These are phyloP conservation scores for Stylophora pistillata DNA, from an alignment of 64 coral and sea anemone species.

Conservation along the genomic window DNA sequence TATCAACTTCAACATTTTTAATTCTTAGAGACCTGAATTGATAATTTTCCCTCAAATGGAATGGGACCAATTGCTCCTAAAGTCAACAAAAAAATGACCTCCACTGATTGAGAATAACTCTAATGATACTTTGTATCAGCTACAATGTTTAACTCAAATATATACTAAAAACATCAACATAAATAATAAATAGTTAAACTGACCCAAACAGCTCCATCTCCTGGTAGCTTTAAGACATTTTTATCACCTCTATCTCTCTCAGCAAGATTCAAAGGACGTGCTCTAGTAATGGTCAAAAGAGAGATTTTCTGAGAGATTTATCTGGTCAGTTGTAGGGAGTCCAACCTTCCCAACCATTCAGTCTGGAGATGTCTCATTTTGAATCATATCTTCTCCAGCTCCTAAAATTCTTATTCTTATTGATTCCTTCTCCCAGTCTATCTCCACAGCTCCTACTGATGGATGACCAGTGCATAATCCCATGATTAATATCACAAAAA, in stretches of 20 bases:
- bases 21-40: too few relatives aligned
- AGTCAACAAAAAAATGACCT: too few relatives aligned
- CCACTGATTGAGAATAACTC: too few relatives aligned
- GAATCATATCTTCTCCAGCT: too few relatives aligned
- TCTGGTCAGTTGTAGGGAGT: background rate
- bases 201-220: slow-evolving; percentile 80
- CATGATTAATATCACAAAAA: too few relatives aligned
- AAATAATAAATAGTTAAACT: background rate
- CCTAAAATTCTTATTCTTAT: background rate
- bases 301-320: background rate
- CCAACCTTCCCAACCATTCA: background rate
- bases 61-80: too few relatives aligned
- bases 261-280: slow-evolving; percentile 69
- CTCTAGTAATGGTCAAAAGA: slow-evolving; percentile 25
- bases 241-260: slow-evolving; percentile 75
- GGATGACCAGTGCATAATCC: too few relatives aligned
- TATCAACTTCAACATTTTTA: too few relatives aligned
- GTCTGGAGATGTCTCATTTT: too few relatives aligned
- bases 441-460: too few relatives aligned
- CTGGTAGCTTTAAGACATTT: slow-evolving; percentile 80
- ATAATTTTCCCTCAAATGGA: too few relatives aligned
- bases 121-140: background rate
- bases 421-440: too few relatives aligned
- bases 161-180: background rate
- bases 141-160: background rate